These are phyloP conservation scores for Reinhardtius hippoglossoides DNA, from an alignment of 2,113 vertebrate genomes.

Conservation along the genomic window DNA sequence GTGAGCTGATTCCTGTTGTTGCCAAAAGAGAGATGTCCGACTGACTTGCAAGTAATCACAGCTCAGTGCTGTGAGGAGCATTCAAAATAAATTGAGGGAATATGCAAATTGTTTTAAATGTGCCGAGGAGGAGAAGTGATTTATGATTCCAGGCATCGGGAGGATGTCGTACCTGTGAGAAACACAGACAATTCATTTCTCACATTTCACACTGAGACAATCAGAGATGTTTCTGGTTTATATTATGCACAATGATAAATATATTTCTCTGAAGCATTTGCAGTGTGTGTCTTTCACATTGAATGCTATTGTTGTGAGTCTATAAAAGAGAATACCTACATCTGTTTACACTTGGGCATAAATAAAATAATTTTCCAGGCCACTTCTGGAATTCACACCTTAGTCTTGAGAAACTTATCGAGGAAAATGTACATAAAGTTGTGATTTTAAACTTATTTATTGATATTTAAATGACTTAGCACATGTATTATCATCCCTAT, in stretches of 20 bases:
- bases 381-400: too few relatives aligned
- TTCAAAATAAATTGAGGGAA: constrained; percentile 59
- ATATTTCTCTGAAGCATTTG: background rate
- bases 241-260: background rate
- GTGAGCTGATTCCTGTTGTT: constrained; percentile 60
- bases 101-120: constrained; percentile 41
- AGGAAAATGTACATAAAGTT: background rate
- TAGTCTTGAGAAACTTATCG: too few relatives aligned
- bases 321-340: too few relatives aligned
- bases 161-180: constrained; percentile 19
- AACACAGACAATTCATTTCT: background rate
- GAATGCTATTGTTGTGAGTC: too few relatives aligned
- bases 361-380: too few relatives aligned
- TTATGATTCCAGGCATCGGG: constrained; percentile 28
- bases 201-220: background rate
- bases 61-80: constrained; percentile 59
- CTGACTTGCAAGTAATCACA: constrained; percentile 67
- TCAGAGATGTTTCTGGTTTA: background rate
- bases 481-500: too few relatives aligned
- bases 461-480: too few relatives aligned
- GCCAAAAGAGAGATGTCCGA: constrained; percentile 68
- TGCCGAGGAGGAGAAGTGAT: constrained; percentile 13
- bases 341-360: too few relatives aligned
- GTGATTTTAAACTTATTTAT: too few relatives aligned
- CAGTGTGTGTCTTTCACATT: too few relatives aligned